phyloP scores from a whole-genome alignment of 2,888 invertebrate genomes.

The Caenorhabditis japonica region DNA sequence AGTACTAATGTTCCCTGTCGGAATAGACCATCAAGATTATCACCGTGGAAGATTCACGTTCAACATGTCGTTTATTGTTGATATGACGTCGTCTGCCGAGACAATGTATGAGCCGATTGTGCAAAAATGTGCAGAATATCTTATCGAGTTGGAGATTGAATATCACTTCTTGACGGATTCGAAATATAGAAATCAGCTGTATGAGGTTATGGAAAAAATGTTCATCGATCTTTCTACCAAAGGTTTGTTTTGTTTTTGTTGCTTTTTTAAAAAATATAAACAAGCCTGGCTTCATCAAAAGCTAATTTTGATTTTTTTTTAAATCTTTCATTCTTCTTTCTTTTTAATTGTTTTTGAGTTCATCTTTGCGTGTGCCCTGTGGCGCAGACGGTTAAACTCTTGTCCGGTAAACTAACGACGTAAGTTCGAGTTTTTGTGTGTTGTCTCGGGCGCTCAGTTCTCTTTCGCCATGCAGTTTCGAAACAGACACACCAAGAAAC shows the following conservation, averaged over 20 bases:
- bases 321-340: too few relatives aligned
- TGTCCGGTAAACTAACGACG: too few relatives aligned
- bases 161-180: constrained; percentile 59
- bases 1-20: constrained; percentile 75
- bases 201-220: constrained; percentile 64
- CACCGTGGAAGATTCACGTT: constrained; percentile 65
- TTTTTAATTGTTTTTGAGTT: too few relatives aligned
- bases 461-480: too few relatives aligned
- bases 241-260: constrained; percentile 43
- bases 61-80: constrained; percentile 76
- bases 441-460: too few relatives aligned
- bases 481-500: too few relatives aligned
- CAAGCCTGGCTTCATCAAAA: too few relatives aligned
- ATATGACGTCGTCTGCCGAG: constrained; percentile 61
- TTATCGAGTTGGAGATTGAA: constrained; percentile 73
- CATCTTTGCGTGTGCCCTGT: too few relatives aligned
- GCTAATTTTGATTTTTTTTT: too few relatives aligned
- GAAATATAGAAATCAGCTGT: constrained; percentile 55
- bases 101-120: constrained; percentile 76
- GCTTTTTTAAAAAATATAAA: too few relatives aligned
- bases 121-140: constrained; percentile 75
- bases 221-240: constrained; percentile 65
- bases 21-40: constrained; percentile 61
- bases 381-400: too few relatives aligned
- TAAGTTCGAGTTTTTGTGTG: too few relatives aligned